Conservation (phyloP, 2,888 invertebrate species). For the Mythimna loreyi region DNA sequence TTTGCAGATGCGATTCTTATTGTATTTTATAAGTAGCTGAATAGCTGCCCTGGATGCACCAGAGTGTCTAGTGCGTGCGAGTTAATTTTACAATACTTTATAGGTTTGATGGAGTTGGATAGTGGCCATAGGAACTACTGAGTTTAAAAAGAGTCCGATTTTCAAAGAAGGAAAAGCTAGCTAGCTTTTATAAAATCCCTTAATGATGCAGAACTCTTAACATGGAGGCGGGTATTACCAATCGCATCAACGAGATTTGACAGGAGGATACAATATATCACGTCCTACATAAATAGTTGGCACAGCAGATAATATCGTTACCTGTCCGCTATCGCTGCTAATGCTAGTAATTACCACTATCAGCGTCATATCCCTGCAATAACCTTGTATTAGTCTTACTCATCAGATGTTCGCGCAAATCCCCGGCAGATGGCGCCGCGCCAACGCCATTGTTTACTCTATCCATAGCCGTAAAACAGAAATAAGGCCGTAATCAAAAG, state of each 20-base stretch:
- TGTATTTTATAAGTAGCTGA: not conserved
- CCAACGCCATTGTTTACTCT: conserved; percentile 82
- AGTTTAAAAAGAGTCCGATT: not conserved
- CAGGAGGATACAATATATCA: conserved; percentile 31
- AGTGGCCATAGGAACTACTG: no score
- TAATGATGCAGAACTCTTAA: not conserved
- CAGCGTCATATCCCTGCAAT: conserved; percentile 69
- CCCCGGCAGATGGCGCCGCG: conserved; percentile 77
- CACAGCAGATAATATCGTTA: conserved; percentile 39
- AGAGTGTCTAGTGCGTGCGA: no score
- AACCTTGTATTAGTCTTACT: conserved; percentile 77
- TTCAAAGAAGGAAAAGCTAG: not conserved
- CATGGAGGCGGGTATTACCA: not conserved
- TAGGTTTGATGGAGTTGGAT: not conserved
- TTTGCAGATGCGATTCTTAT: not conserved
- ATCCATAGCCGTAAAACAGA: conserved; percentile 73
- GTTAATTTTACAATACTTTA: no score
- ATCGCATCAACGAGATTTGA: conserved; percentile 24
- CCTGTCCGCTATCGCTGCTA: conserved; percentile 32
- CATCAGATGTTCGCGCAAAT: conserved; percentile 69
- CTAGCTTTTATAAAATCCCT: no score
- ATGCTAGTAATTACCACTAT: conserved; percentile 62
- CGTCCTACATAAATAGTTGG: conserved; percentile 30
- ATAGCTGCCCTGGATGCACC: not conserved
- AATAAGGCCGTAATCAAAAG: conserved; percentile 69